Base-by-base conservation (phyloP, 2,888 invertebrate species). In the Polymixis flavicincta region DNA sequence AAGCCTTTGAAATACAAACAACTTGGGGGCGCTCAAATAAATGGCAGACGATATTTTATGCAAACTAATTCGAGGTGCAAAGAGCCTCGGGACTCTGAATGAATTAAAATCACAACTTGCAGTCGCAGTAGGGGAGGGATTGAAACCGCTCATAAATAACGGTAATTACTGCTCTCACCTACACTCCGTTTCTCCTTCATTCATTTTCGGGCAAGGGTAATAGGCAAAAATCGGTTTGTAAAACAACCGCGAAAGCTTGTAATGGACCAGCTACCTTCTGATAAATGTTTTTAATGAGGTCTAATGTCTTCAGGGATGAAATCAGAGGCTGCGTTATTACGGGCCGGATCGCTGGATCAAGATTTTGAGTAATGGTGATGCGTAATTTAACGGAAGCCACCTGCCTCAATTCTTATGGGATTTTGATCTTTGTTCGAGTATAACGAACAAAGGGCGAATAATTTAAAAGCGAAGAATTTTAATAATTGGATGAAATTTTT, bases 101-200 rank as follows among this genome's bases (percentile, higher is more conserved):
- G 94, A 95, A 95, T 95, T 95, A 95, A 95, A 96, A 95, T 94
- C 94, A 94, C 94, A 93, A 95, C 93, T 94, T 95, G 95, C 95
- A 95, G 92, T 93, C 93, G 93, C 91, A 92, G 90, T 88, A 83
- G 83, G 90, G 91, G 90, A 89, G 92, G 92, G 93, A 90, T 91
- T 89, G 91, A 92, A 92, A 94, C 94, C 94, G 94, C 94, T 93
- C 94, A 96, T 95, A 96, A 95, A 96, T 96, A 95, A 95, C 92
- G 87, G 91, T 94, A 95, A 95, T 95, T 95, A 95, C 93, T 85
- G 90, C 87, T 89, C 87, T 88, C 87, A 88, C 88, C 84, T 87
- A 85, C 88, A 85, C 78, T 78, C 78, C 73, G 68, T 87, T 87
- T 82, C 85, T 85, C 85, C 87, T 90, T 90, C 88, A 90, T 92